A percentile compares a stretch with the other conserved stretches of the same genome.
phyloP scores from a whole-genome alignment of 2,113 vertebrate species.

The Columba livia region DNA sequence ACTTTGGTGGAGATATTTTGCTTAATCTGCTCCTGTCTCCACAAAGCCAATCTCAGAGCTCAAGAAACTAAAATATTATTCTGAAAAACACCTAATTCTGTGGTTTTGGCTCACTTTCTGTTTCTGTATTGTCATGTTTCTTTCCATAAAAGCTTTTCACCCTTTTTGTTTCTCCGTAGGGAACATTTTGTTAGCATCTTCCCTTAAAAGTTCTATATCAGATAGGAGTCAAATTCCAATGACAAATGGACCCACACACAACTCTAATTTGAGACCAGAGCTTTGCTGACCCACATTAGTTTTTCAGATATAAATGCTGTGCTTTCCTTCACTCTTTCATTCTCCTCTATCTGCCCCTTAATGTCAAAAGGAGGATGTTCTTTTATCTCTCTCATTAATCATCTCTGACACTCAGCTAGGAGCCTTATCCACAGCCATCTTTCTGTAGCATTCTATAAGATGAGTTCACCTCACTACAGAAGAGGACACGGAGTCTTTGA shows the following conservation, averaged over 20 bases:
- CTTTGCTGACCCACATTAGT: neutral
- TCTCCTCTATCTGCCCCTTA: neutral
- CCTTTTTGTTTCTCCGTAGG: neutral
- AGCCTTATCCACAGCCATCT: slow-evolving; percentile 29
- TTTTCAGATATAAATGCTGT: neutral
- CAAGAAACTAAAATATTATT: neutral
- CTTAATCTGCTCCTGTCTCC: neutral
- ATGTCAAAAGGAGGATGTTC: slow-evolving; percentile 36
- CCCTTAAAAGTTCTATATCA: neutral
- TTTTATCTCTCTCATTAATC: slow-evolving; percentile 58
- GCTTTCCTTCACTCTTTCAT: slow-evolving; percentile 23
- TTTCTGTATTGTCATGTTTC: neutral
- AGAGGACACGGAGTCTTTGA: neutral
- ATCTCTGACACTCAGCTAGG: slow-evolving; percentile 15
- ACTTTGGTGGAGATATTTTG: neutral
- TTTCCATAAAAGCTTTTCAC: neutral
- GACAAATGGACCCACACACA: neutral
- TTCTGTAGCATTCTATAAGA: neutral
- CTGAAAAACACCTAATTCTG: neutral
- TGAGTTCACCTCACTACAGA: neutral
- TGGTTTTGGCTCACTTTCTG: neutral
- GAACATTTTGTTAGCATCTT: neutral
- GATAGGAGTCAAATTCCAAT: neutral
- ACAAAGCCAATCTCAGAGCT: neutral
- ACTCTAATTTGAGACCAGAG: neutral